Base-by-base conservation (phyloP, 2,888 invertebrate genomes). In the Phortica magna region DNA sequence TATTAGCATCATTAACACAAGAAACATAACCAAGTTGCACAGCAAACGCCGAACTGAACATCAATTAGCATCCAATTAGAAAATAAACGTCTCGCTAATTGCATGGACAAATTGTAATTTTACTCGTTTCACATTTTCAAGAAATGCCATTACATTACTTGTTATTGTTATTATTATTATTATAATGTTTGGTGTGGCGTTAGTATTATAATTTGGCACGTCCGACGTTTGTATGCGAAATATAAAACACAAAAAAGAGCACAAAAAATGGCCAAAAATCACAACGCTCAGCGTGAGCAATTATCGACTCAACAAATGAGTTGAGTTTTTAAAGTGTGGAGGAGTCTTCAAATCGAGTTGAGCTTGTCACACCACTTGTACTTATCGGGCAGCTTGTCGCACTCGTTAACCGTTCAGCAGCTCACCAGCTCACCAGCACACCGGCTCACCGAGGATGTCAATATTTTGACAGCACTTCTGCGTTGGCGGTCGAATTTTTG, bases 21-120 rank as follows among this genome's bases (percentile, higher is more conserved):
- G 65, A 12, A 67, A 67, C 42, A 41, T 41, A 67, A 67, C 41
- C 12, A 57, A 59, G 17, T 12, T 19, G 10, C n/a, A 41, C 59
- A 12, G 74, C 7, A n/a, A 41, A n/a, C 41, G 48, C 22, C 73
- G 53, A 72, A 72, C 64, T 78, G 73, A 68, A 74, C 76, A 78
- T 73, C 82, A 88, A 88, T 88, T 88, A 88, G 81, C 88, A 81
- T 80, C 80, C 82, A 87, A 87, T 88, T 88, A 85, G 83, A 88
- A 85, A 83, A 83, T 83, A 86, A 86, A 84, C 78, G 79, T 73
- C 31, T 7, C 79, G 86, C 80, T 86, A 86, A 86, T 85, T 82
- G 53, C 72, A 72, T 78, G 61, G 5, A 80, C 78, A 83, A 84
- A 87, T 79, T 73, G 79, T 68, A 48, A 48, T 68, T 43, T 41